phyloP scores from a whole-genome alignment of 2,113 vertebrate species.

The Perccottus glenii region DNA sequence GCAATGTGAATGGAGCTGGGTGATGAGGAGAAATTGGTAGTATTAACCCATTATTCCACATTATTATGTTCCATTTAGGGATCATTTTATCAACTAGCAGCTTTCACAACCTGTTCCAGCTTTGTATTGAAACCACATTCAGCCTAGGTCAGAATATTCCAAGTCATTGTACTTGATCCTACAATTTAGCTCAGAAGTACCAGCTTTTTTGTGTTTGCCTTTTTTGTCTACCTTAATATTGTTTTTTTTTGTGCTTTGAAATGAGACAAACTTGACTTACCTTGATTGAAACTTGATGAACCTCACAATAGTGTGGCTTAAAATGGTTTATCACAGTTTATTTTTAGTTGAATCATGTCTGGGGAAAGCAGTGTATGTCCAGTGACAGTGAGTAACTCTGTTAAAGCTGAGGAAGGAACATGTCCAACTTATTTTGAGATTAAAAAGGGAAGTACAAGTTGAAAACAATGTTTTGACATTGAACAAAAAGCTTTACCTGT shows the following conservation, averaged over 20 bases:
- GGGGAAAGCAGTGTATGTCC: neutral
- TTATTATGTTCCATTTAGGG: conserved; percentile 45
- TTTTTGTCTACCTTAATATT: no score
- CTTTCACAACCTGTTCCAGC: conserved; percentile 26
- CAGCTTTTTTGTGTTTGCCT: no score
- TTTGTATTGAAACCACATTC: conserved; percentile 22
- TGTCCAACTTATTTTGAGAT: no score
- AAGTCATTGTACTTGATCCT: conserved; percentile 6
- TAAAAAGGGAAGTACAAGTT: no score
- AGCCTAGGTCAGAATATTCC: neutral
- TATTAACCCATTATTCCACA: conserved; percentile 55
- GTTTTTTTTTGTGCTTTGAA: neutral
- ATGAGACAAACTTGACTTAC: no score
- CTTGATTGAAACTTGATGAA: neutral
- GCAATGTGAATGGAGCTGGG: conserved; percentile 58
- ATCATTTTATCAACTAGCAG: conserved; percentile 41
- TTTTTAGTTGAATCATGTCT: neutral
- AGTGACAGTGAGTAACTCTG: neutral
- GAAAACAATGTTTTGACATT: no score
- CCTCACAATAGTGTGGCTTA: neutral
- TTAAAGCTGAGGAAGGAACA: neutral
- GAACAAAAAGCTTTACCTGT: neutral
- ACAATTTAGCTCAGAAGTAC: neutral
- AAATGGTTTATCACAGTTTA: neutral
- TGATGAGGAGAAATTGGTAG: conserved; percentile 43